Conservation (phyloP, 2,888 invertebrate species). For the Bombylius major region DNA sequence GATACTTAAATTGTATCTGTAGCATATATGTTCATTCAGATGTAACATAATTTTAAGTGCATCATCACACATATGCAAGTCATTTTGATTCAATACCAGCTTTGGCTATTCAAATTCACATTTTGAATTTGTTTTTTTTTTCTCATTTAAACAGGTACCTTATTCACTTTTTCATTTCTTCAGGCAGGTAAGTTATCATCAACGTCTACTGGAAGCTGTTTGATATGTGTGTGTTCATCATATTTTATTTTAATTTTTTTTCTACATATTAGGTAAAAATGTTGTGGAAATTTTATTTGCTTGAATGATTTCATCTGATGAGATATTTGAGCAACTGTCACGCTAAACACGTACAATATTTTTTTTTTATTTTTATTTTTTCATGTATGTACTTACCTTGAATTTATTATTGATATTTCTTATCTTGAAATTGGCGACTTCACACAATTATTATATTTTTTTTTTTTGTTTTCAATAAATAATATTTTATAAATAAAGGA, state of each 20-base stretch:
- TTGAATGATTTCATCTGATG: not conserved
- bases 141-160: no score
- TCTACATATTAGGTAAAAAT: not conserved
- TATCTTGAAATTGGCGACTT: not conserved
- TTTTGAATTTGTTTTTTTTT: no score
- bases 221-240: not conserved
- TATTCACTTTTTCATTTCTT: no score
- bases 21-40: no score
- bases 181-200: not conserved
- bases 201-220: not conserved
- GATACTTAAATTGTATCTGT: no score
- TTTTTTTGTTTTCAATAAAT: not conserved
- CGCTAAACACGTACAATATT: not conserved
- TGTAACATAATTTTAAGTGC: no score
- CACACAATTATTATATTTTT: not conserved
- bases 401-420: not conserved
- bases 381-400: no score
- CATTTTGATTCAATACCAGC: no score
- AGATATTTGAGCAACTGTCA: no score
- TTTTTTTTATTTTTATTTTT: not conserved
- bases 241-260: not conserved
- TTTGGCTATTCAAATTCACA: no score
- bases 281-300: not conserved
- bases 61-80: no score
- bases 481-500: no score